Evolutionary conservation across 1,140 invertebrate species (phyloP).

Genomic region (Hyphantria cunea): DNA sequence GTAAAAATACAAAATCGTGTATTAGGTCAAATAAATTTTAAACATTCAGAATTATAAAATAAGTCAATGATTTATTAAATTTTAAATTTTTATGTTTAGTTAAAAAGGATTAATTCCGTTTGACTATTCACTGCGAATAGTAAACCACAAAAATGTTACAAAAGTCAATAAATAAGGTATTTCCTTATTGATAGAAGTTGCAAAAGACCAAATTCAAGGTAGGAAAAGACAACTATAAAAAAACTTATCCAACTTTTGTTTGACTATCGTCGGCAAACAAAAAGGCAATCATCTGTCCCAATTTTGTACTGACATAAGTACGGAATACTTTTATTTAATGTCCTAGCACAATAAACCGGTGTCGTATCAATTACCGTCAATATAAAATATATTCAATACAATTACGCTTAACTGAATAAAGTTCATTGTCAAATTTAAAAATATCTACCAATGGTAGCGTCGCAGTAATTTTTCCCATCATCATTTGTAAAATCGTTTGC

Average conservation of each 20-base stretch:
- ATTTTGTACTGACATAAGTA: background rate
- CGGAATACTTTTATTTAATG: background rate
- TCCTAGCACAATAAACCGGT: too few species aligned
- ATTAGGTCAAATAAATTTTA: background rate
- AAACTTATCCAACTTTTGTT: too few species aligned
- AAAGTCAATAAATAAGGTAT: slow-evolving; percentile 5
- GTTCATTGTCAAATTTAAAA: background rate
- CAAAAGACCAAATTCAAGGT: background rate
- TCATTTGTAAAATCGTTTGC: slow-evolving; percentile 7
- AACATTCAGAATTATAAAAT: too few species aligned
- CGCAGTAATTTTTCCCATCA: slow-evolving; percentile 7
- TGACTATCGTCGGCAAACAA: background rate
- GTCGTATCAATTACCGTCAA: too few species aligned
- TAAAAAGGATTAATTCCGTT: slow-evolving; percentile 15
- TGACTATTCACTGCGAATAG: slow-evolving; percentile 5
- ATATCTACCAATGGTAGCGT: background rate
- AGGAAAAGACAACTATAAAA: too few species aligned
- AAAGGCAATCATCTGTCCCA: too few species aligned
- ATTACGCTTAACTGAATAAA: background rate
- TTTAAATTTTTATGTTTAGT: background rate
- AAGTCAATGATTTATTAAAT: too few species aligned
- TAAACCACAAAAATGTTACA: slow-evolving; percentile 13
- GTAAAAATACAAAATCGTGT: background rate
- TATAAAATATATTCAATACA: too few species aligned
- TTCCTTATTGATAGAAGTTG: background rate